Evolutionary conservation across 2,113 vertebrate genomes (phyloP).

Genomic region (Narcine bancroftii): DNA sequence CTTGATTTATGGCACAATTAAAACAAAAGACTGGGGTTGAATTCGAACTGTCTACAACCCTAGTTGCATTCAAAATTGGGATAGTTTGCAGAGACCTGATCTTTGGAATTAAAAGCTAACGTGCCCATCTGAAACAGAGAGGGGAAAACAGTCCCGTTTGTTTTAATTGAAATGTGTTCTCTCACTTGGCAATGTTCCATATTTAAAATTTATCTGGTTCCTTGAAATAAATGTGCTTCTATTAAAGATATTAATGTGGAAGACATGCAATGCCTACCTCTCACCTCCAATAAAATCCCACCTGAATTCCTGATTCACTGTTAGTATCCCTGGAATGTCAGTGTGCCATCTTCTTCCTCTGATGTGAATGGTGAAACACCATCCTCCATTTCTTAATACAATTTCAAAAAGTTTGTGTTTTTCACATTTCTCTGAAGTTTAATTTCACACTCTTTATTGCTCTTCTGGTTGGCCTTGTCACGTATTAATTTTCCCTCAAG

Average conservation of each 20-base stretch:
- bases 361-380: too few species aligned
- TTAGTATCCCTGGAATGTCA: too few species aligned
- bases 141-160: background rate
- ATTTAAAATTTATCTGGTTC: background rate
- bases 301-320: too few species aligned
- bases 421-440: too few species aligned
- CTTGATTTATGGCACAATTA: conserved; percentile 3
- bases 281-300: too few species aligned
- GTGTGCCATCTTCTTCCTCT: too few species aligned
- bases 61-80: background rate
- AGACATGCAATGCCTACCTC: background rate
- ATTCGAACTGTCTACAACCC: background rate
- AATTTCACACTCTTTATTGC: too few species aligned
- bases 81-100: background rate
- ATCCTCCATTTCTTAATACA: too few species aligned
- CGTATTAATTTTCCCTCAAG: too few species aligned
- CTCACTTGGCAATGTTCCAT: background rate
- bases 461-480: too few species aligned
- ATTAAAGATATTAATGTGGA: background rate
- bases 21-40: background rate
- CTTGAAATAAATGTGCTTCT: background rate
- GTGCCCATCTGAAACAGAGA: background rate
- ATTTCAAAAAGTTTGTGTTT: too few species aligned
- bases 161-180: background rate
- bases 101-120: background rate